These are phyloP conservation scores for Trididemnum miniatum DNA, from an alignment of 23 tunicate genomes.

Conservation along the genomic window DNA sequence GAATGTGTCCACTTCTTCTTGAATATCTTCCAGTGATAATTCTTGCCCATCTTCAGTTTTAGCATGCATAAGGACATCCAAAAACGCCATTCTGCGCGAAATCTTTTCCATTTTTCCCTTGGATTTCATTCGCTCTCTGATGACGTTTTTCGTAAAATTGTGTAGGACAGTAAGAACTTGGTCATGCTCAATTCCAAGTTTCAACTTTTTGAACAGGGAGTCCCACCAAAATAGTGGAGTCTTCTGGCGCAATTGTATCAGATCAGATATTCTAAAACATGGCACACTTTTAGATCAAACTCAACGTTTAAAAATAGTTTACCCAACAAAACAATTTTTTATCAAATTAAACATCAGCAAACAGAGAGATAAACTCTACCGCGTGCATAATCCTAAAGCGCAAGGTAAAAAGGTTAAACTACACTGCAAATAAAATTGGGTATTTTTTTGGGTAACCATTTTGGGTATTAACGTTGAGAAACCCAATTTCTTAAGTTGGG, in stretches of 20 bases:
- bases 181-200: constrained; percentile 44
- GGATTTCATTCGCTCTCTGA: constrained; percentile 31
- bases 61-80: constrained; percentile 77
- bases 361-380: too few relatives aligned
- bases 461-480: too few relatives aligned
- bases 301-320: too few relatives aligned
- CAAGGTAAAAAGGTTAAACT: too few relatives aligned
- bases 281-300: too few relatives aligned
- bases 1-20: constrained; percentile 98
- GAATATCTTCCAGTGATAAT: constrained; percentile 76
- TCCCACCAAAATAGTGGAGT: constrained; percentile 74
- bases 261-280: constrained; percentile 55
- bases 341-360: too few relatives aligned
- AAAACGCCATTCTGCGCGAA: constrained; percentile 74
- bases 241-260: constrained; percentile 77
- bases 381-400: too few relatives aligned
- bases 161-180: constrained; percentile 34
- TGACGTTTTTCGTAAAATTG: constrained; percentile 54
- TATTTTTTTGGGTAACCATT: too few relatives aligned
- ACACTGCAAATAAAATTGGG: too few relatives aligned
- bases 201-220: constrained; percentile 22
- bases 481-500: too few relatives aligned
- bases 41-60: constrained; percentile 71
- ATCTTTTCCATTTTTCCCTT: not conserved
- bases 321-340: too few relatives aligned